phyloP scores from a whole-genome alignment of 2,888 invertebrate genomes.

The Linnaemya tessellans region DNA sequence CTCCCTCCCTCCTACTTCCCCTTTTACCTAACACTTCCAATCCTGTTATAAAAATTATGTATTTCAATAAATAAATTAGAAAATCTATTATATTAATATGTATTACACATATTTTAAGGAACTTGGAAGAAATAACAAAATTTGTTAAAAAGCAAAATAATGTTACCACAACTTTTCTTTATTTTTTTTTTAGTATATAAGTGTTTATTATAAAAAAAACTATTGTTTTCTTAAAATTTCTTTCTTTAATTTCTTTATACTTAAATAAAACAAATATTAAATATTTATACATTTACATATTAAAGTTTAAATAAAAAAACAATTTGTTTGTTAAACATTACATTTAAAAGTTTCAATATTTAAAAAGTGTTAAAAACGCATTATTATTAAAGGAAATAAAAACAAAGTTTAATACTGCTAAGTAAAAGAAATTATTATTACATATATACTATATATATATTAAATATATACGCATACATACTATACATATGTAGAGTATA shows the following conservation, averaged over 20 bases:
- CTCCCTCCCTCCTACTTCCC: conserved; percentile 33
- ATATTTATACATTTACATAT: conserved; percentile 63
- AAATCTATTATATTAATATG: conserved; percentile 49
- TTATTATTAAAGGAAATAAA: conserved; percentile 61
- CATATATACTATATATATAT: conserved; percentile 36
- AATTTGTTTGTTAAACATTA: conserved; percentile 65
- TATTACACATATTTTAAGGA: conserved; percentile 42
- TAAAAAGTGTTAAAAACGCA: conserved; percentile 69
- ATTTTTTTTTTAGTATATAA: conserved; percentile 57
- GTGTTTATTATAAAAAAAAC: conserved; percentile 59
- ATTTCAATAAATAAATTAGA: conserved; percentile 50
- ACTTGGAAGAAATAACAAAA: conserved; percentile 47
- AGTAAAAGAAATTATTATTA: conserved; percentile 48
- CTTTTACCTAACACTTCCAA: conserved; percentile 58
- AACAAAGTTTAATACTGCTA: conserved; percentile 49
- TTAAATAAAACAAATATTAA: conserved; percentile 40
- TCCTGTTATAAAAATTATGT: conserved; percentile 42
- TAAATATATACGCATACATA: conserved; percentile 60
- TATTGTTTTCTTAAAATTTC: conserved; percentile 48
- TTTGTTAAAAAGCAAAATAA: conserved; percentile 33
- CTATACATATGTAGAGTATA: conserved; percentile 70
- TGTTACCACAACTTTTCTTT: conserved; percentile 61
- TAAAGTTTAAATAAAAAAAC: conserved; percentile 42
- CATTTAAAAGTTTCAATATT: conserved; percentile 65
- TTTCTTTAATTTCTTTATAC: conserved; percentile 47